Conservation (phyloP, 2,113 vertebrate genomes). For the Donacobius atricapilla region DNA sequence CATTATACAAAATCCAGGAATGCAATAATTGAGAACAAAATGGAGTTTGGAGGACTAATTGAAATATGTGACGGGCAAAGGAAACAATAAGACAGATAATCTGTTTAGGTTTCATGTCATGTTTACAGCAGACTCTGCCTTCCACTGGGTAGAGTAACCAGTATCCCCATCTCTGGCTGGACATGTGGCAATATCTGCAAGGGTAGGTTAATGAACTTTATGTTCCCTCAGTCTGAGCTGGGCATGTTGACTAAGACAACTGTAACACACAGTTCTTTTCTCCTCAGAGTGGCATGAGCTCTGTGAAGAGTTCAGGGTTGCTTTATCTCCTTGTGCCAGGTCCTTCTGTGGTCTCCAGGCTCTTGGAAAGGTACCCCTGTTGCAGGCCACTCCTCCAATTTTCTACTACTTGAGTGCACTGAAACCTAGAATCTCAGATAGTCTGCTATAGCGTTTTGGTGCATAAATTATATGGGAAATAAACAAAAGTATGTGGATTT, state of each 20-base stretch:
- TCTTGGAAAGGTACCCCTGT: neutral
- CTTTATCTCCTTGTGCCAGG: neutral
- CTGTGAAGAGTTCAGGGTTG: neutral
- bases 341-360: neutral
- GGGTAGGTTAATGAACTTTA: neutral
- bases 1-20: neutral
- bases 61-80: fast-evolving
- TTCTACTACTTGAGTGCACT: neutral
- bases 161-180: neutral
- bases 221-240: neutral
- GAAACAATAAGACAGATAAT: neutral
- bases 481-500: neutral
- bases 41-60: neutral
- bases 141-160: neutral
- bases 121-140: neutral
- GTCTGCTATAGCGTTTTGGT: neutral
- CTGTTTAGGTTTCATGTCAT: neutral
- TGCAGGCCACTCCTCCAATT: neutral
- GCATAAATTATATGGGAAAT: neutral
- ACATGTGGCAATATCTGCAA: neutral
- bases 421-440: neutral
- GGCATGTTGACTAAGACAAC: neutral
- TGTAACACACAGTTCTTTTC: neutral
- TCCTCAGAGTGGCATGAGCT: neutral
- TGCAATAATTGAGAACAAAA: neutral